phyloP scores from a whole-genome alignment of 2,888 invertebrate species.

The Aspidiotus destructor region DNA sequence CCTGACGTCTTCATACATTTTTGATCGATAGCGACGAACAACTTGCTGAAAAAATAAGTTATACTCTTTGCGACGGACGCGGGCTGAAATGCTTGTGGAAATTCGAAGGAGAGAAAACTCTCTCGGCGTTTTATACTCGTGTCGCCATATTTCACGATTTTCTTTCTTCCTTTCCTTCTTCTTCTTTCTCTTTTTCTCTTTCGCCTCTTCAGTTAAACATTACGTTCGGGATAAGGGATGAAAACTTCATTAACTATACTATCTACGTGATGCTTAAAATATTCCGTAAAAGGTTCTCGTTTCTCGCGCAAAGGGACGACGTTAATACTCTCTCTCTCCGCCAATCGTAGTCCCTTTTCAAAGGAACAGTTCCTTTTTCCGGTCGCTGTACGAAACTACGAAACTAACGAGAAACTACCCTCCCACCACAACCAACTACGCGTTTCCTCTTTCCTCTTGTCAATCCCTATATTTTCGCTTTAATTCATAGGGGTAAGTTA shows the following conservation, averaged over 20 bases:
- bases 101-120: neutral
- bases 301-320: conserved; percentile 15
- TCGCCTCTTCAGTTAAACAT: neutral
- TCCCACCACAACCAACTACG: neutral
- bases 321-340: conserved; percentile 21
- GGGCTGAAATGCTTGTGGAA: neutral
- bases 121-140: neutral
- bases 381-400: neutral
- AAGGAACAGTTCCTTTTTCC: conserved; percentile 2
- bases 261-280: conserved; percentile 4
- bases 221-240: neutral
- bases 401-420: neutral
- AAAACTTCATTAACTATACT: conserved; percentile 4
- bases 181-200: too few species aligned
- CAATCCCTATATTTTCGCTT: conserved; percentile 4
- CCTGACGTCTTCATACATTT: neutral
- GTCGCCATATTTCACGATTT: neutral
- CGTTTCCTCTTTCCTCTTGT: neutral
- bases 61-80: neutral
- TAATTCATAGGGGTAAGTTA: conserved; percentile 1
- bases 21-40: conserved; percentile 1
- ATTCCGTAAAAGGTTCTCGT: conserved; percentile 1
- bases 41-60: conserved; percentile 2
- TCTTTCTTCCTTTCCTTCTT: too few species aligned
- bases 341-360: conserved; percentile 17